Evolutionary conservation across 64 coral and sea anemone species (phyloP).

Genomic region (Platygyra sinensis): DNA sequence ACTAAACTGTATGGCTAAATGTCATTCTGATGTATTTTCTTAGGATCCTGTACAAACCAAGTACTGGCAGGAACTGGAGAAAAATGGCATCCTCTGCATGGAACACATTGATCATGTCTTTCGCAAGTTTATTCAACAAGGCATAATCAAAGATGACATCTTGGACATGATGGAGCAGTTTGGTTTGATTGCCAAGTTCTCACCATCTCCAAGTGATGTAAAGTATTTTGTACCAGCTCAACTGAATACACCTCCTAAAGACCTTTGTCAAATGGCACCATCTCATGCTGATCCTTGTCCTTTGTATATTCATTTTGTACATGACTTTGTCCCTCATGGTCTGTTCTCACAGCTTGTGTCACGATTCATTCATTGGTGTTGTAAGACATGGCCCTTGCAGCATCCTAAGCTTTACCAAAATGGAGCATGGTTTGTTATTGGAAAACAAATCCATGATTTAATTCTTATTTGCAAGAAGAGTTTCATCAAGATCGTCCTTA

Average conservation of each 20-base stretch:
- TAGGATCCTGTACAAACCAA: no score
- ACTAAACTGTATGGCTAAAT: no score
- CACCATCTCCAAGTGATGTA: background rate
- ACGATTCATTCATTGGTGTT: constrained; percentile 6
- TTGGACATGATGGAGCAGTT: background rate
- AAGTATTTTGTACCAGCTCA: constrained; percentile 46
- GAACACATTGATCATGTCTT: no score
- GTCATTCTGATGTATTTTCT: no score
- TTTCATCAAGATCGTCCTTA: background rate
- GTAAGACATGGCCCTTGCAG: background rate
- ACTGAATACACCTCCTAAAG: constrained; percentile 13
- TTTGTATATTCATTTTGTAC: constrained; percentile 17
- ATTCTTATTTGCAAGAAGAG: constrained; percentile 6
- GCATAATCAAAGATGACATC: no score
- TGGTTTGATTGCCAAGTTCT: constrained; percentile 24
- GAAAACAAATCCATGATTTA: constrained; percentile 6
- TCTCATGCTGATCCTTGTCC: constrained; percentile 14
- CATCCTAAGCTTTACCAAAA: constrained; percentile 25
- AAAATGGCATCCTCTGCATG: no score
- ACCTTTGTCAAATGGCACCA: background rate
- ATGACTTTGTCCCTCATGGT: constrained; percentile 31
- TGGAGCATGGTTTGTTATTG: constrained; percentile 33
- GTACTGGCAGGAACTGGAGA: no score
- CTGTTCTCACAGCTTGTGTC: constrained; percentile 43
- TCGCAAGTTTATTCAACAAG: no score